A percentile compares a stretch with the other conserved stretches of the same genome.
phyloP scores from a whole-genome alignment of 2,797 vertebrate genomes.

The Triplophysa yarkandensis region DNA sequence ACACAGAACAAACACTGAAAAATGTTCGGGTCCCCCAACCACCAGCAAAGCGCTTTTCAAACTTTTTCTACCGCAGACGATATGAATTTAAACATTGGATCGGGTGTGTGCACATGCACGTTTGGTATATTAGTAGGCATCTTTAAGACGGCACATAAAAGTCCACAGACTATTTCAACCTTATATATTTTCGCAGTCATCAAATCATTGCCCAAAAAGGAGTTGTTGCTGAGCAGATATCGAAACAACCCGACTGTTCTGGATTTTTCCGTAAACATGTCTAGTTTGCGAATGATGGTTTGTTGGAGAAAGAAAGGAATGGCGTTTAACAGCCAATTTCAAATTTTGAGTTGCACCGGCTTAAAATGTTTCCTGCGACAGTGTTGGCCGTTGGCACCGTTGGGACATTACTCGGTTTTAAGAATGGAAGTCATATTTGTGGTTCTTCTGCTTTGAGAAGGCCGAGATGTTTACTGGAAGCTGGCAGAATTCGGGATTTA shows the following conservation, averaged over 20 bases:
- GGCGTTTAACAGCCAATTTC: conserved; percentile 75
- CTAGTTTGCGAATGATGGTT: conserved; percentile 53
- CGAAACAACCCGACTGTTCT: not conserved
- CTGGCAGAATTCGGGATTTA: conserved; percentile 61
- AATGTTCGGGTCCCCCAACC: conserved; percentile 78
- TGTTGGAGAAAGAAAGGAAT: conserved; percentile 63
- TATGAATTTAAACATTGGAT: no score
- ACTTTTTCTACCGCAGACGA: no score
- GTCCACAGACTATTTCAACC: not conserved
- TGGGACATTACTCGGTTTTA: conserved; percentile 67
- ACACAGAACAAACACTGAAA: conserved; percentile 86
- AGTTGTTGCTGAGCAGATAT: conserved; percentile 6
- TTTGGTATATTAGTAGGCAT: conserved; percentile 18
- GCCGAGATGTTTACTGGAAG: conserved; percentile 61
- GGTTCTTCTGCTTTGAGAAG: conserved; percentile 66
- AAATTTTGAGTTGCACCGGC: conserved; percentile 65
- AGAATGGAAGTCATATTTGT: conserved; percentile 65
- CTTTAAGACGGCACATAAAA: conserved; percentile 17
- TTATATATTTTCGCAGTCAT: conserved; percentile 19
- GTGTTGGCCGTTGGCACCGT: conserved; percentile 70
- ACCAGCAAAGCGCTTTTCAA: conserved; percentile 65
- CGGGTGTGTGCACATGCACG: not conserved
- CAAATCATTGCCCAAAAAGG: conserved; percentile 20
- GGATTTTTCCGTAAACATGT: conserved; percentile 1
- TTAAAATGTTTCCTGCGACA: conserved; percentile 76